These are phyloP conservation scores for Tragelaphus strepsiceros DNA, from an alignment of 2,113 vertebrate species.

Conservation along the genomic window DNA sequence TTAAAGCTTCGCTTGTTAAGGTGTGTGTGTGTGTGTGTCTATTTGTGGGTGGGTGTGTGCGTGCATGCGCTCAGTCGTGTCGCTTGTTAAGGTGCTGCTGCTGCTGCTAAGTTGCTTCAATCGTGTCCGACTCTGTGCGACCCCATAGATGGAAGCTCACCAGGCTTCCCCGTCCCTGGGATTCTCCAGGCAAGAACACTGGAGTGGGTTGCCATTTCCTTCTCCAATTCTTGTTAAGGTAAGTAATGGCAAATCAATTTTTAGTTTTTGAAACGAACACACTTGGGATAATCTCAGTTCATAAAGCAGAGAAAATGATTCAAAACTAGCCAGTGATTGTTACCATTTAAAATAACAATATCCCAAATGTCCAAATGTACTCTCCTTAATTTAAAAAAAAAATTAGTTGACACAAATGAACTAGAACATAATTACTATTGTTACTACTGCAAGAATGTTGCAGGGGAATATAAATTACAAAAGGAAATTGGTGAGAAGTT, in stretches of 20 bases:
- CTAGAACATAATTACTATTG: not conserved
- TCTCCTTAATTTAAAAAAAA: not conserved
- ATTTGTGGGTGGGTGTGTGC: not conserved
- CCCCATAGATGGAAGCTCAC: no score
- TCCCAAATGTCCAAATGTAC: not conserved
- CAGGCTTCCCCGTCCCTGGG: no score
- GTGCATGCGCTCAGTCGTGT: fast-evolving
- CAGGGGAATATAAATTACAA: not conserved
- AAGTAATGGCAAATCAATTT: not conserved
- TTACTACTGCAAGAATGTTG: not conserved
- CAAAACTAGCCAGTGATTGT: not conserved
- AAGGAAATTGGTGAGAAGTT: not conserved
- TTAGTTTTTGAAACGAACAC: not conserved
- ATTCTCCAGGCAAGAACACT: no score
- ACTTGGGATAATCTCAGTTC: not conserved
- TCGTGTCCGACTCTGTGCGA: no score
- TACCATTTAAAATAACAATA: not conserved
- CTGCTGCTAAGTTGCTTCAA: no score
- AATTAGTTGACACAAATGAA: not conserved
- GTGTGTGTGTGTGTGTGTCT: not conserved
- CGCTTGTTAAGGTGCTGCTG: not conserved
- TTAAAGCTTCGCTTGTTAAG: not conserved
- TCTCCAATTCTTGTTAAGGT: constrained; percentile 3
- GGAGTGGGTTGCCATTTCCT: no score
- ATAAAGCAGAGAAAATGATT: not conserved